These are phyloP conservation scores for Lepisosteus osseus DNA, from an alignment of 2,113 vertebrate genomes.

Conservation along the genomic window DNA sequence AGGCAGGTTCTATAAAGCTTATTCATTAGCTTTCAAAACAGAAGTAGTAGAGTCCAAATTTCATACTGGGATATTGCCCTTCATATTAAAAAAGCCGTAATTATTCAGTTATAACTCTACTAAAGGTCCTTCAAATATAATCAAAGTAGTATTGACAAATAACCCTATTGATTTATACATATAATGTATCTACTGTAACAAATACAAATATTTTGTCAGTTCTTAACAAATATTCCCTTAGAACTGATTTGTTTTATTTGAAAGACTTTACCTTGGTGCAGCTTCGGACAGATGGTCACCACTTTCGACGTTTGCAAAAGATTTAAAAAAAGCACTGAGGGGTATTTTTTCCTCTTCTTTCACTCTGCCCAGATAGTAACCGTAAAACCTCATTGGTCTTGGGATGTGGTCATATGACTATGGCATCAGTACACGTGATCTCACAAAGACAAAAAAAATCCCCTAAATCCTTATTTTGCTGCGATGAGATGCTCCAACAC, in stretches of 20 bases:
- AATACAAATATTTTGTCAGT: not conserved
- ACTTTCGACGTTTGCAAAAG: conserved; percentile 65
- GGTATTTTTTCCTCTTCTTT: conserved; percentile 57
- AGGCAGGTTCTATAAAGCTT: too few relatives aligned
- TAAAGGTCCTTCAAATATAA: too few relatives aligned
- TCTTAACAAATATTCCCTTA: not conserved
- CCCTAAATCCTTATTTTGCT: conserved; percentile 50
- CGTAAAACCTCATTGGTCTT: conserved; percentile 71
- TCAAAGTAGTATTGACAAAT: too few relatives aligned
- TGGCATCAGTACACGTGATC: conserved; percentile 67
- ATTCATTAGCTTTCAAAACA: too few relatives aligned
- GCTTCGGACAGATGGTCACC: conserved; percentile 65
- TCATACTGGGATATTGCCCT: too few relatives aligned
- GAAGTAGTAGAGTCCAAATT: too few relatives aligned
- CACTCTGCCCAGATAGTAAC: conserved; percentile 43
- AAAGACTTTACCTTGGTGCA: conserved; percentile 48
- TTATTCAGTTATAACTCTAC: too few relatives aligned
- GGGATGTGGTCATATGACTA: conserved; percentile 43
- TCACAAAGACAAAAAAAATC: conserved; percentile 44
- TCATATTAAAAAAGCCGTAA: too few relatives aligned
- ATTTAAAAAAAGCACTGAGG: conserved; percentile 61
- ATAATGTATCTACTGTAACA: too few relatives aligned
- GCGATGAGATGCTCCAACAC: conserved; percentile 50
- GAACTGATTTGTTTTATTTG: conserved; percentile 16
- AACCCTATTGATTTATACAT: too few relatives aligned